Conservation (phyloP, 1,140 invertebrate genomes). For the Macrostomum lignano region DNA sequence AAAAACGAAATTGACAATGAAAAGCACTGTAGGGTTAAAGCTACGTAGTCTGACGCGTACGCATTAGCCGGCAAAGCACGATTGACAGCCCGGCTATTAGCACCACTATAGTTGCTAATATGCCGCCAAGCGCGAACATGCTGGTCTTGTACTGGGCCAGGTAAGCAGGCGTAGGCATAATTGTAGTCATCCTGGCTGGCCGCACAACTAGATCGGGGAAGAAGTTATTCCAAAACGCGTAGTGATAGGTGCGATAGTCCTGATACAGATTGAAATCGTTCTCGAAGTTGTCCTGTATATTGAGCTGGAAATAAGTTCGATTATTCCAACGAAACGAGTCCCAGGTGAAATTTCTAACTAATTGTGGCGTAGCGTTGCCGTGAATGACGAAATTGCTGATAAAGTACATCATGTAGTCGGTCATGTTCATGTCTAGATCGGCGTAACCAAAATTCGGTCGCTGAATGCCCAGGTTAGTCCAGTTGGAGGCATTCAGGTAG, state of each 20-base stretch:
- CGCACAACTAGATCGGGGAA: too few relatives aligned
- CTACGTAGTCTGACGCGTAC: too few relatives aligned
- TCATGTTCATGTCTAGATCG: neutral
- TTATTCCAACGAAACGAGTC: conserved; percentile 5
- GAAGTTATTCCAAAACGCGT: neutral
- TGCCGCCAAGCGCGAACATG: too few relatives aligned
- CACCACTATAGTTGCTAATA: too few relatives aligned
- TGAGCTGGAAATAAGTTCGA: conserved; percentile 1
- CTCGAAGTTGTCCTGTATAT: neutral
- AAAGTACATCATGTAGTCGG: conserved; percentile 4
- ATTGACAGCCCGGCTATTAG: too few relatives aligned
- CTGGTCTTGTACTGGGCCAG: too few relatives aligned
- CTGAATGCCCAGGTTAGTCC: neutral
- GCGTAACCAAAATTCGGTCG: neutral
- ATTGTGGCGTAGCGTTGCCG: conserved; percentile 4
- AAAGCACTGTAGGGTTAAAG: too few relatives aligned
- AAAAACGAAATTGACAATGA: too few relatives aligned
- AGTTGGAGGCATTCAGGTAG: conserved; percentile 1
- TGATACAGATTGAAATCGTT: conserved; percentile 3
- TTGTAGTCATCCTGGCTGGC: too few relatives aligned
- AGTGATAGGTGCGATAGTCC: conserved; percentile 1
- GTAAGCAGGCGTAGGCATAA: too few relatives aligned
- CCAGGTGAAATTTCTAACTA: conserved; percentile 4
- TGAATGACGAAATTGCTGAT: conserved; percentile 1
- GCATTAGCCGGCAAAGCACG: too few relatives aligned